A percentile compares a stretch with the other conserved stretches of the same genome.
These are phyloP conservation scores for Melinopterus prodromus DNA, from an alignment of 2,888 invertebrate species.

Conservation along the genomic window DNA sequence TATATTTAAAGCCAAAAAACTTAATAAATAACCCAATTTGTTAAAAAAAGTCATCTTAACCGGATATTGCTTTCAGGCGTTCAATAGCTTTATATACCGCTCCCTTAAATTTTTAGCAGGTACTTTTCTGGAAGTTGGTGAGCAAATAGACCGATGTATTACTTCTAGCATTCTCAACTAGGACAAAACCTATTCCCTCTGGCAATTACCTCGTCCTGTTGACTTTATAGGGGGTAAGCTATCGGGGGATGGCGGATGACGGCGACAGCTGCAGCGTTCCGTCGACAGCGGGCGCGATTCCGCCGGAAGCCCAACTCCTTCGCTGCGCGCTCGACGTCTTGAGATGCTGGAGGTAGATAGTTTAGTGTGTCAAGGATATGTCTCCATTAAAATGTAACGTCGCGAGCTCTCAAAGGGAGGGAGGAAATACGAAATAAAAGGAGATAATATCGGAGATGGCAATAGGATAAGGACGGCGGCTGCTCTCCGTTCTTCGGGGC, in stretches of 20 bases:
- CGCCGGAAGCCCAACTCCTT: background rate
- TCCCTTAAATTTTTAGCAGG: too few species aligned
- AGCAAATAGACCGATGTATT: background rate
- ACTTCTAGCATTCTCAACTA: background rate
- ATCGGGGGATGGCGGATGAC: background rate
- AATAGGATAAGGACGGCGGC: slow-evolving; percentile 14
- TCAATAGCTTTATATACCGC: too few species aligned
- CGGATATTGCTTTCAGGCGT: too few species aligned
- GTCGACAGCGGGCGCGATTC: background rate
- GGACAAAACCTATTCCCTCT: background rate
- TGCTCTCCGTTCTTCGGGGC: slow-evolving; percentile 5
- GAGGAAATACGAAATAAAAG: slow-evolving; percentile 18
- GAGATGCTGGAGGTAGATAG: slow-evolving; percentile 20
- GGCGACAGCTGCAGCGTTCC: background rate
- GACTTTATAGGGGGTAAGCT: background rate
- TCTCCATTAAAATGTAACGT: slow-evolving; percentile 23
- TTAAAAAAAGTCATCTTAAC: too few species aligned
- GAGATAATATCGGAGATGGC: slow-evolving; percentile 24
- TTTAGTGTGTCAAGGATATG: slow-evolving; percentile 22
- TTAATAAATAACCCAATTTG: too few species aligned
- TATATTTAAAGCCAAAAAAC: too few species aligned
- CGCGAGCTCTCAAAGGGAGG: slow-evolving; percentile 4
- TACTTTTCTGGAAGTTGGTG: too few species aligned
- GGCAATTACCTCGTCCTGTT: background rate
- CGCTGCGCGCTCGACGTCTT: background rate